Evolutionary conservation across 2,888 invertebrate species (phyloP).

Genomic region (Tenthredo livida): DNA sequence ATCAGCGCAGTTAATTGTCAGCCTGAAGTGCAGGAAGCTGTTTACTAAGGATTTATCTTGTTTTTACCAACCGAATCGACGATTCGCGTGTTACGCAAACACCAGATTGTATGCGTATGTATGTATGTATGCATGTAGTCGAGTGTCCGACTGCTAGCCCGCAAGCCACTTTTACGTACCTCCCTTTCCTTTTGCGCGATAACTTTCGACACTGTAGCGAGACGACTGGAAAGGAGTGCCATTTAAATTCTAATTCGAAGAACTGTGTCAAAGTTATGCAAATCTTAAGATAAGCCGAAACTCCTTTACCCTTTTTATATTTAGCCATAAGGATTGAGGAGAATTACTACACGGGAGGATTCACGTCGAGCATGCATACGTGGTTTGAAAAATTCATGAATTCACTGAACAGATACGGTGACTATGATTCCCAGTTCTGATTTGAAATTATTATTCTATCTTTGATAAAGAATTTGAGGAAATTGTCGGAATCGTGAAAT

Average conservation of each 20-base stretch:
- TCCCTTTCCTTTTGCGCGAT: conserved; percentile 20
- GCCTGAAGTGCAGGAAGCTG: conserved; percentile 28
- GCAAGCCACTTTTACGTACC: conserved; percentile 12
- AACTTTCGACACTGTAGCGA: conserved; percentile 11
- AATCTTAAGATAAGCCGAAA: conserved; percentile 27
- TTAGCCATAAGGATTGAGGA: not conserved
- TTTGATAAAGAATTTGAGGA: no score
- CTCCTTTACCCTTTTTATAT: not conserved
- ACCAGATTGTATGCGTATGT: no score
- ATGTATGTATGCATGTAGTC: not conserved
- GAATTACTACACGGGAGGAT: not conserved
- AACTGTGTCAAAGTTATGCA: conserved; percentile 39
- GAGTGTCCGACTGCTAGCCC: not conserved
- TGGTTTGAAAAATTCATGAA: conserved; percentile 15
- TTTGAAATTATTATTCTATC: not conserved
- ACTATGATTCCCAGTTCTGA: not conserved
- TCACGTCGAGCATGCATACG: not conserved
- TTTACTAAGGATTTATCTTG: conserved; percentile 33
- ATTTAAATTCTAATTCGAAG: conserved; percentile 38
- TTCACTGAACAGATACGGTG: not conserved
- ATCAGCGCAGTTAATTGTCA: conserved; percentile 28
- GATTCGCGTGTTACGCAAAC: conserved; percentile 52
- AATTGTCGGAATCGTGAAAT: not conserved
- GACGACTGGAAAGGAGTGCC: conserved; percentile 10
- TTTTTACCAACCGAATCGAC: conserved; percentile 39